Conservation (phyloP, 2,888 invertebrate genomes). For the Nomada fucata region DNA sequence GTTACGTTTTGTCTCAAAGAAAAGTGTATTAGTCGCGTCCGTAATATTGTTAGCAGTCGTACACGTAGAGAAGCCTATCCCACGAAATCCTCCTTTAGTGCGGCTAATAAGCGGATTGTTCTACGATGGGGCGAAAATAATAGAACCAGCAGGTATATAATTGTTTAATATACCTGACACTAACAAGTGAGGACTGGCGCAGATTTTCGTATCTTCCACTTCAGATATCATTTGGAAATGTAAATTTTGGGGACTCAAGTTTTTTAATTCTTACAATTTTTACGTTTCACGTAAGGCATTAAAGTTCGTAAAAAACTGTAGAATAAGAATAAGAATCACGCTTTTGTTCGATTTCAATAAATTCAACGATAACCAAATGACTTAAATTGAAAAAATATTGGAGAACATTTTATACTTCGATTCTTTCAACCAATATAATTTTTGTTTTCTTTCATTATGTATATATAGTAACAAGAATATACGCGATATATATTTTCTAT, state of each 20-base stretch:
- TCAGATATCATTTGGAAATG: too few species aligned
- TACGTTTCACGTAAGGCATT: neutral
- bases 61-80: conserved; percentile 2
- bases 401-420: too few species aligned
- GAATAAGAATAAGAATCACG: conserved; percentile 12
- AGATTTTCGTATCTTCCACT: neutral
- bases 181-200: neutral
- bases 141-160: neutral
- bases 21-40: conserved; percentile 41
- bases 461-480: too few species aligned
- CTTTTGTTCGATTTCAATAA: conserved; percentile 5
- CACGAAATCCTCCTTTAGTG: neutral
- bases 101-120: too few species aligned
- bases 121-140: neutral
- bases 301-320: neutral
- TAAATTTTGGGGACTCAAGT: too few species aligned
- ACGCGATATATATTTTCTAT: too few species aligned
- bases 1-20: conserved; percentile 39
- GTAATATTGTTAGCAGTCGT: neutral
- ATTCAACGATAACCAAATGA: neutral
- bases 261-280: too few species aligned
- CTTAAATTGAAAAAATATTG: too few species aligned
- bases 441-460: too few species aligned
- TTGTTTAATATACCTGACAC: neutral
- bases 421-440: too few species aligned